Evolutionary conservation across 2,797 vertebrate species (phyloP).

Genomic region (Borostomias antarcticus): DNA sequence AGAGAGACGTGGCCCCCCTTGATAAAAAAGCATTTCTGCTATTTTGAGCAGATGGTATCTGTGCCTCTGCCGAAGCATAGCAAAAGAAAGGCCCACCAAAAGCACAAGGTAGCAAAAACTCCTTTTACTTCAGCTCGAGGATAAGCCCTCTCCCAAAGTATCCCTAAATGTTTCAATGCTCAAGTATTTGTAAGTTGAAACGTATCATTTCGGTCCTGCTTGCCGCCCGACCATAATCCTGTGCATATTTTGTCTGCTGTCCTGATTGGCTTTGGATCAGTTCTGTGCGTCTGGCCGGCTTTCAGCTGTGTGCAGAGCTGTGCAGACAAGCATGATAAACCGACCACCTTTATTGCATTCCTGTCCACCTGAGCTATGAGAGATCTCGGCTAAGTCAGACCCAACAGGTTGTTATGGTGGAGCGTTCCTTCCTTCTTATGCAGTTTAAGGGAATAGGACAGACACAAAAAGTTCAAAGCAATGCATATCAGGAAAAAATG

Average conservation of each 20-base stretch:
- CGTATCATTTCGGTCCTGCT: not conserved
- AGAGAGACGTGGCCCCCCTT: not conserved
- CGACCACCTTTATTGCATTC: constrained; percentile 18
- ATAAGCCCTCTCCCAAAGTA: not conserved
- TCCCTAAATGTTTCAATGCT: not conserved
- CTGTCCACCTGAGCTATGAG: constrained; percentile 7
- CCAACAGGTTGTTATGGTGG: constrained; percentile 16
- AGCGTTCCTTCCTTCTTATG: not conserved
- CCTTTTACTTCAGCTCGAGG: not conserved
- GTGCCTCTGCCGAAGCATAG: not conserved
- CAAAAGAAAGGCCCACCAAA: not conserved
- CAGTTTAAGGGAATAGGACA: constrained; percentile 11
- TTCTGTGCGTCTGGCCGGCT: constrained; percentile 14
- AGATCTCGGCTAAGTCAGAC: not conserved
- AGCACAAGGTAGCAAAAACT: not conserved
- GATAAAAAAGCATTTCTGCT: constrained; percentile 1
- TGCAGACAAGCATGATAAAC: constrained; percentile 31
- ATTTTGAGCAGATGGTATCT: constrained; percentile 11
- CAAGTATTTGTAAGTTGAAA: not conserved
- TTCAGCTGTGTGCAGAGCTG: constrained; percentile 15
- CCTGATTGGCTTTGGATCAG: constrained; percentile 2
- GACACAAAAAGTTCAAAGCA: constrained; percentile 13
- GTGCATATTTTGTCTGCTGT: constrained; percentile 10
- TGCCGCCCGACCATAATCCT: constrained; percentile 3
- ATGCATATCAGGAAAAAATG: constrained; percentile 15